These are phyloP conservation scores for Gouania willdenowi DNA, from an alignment of 2,797 vertebrate genomes.

Conservation along the genomic window DNA sequence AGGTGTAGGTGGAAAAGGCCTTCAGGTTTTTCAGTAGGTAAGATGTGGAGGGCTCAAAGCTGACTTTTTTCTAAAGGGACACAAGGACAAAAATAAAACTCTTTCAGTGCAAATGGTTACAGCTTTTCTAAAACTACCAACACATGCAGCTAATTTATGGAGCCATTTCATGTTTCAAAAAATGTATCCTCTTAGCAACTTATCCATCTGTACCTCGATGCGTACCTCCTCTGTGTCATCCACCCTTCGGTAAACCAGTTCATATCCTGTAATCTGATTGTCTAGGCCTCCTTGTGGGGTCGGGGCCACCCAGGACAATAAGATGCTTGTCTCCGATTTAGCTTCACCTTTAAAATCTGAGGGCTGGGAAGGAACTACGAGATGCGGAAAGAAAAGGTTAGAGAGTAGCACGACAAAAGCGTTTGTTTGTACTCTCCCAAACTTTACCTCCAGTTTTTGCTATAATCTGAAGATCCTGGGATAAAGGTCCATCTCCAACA, in stretches of 20 bases:
- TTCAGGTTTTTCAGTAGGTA: conserved; percentile 91
- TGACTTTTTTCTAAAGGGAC: conserved; percentile 77
- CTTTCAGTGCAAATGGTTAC: too few species aligned
- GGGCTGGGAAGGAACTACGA: conserved; percentile 91
- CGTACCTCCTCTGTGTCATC: conserved; percentile 90
- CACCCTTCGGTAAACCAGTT: conserved; percentile 87
- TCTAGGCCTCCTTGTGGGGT: conserved; percentile 79
- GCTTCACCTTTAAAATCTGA: conserved; percentile 93
- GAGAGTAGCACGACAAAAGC: too few species aligned
- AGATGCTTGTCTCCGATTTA: conserved; percentile 94
- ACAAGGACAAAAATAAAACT: too few species aligned
- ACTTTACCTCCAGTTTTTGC: conserved; percentile 93
- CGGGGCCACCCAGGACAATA: conserved; percentile 93
- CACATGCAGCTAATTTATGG: too few species aligned
- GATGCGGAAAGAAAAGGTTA: background rate
- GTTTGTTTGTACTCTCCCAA: background rate
- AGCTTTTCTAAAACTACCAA: too few species aligned
- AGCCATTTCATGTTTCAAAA: too few species aligned
- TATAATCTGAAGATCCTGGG: conserved; percentile 95
- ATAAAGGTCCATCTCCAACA: conserved; percentile 96
- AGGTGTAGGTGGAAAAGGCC: conserved; percentile 93
- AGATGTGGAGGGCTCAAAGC: conserved; percentile 85
- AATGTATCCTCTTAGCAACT: too few species aligned
- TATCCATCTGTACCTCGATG: background rate
- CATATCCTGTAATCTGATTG: conserved; percentile 91